phyloP scores from a whole-genome alignment of 2,888 invertebrate genomes.

The Cataglyphis albicans region DNA sequence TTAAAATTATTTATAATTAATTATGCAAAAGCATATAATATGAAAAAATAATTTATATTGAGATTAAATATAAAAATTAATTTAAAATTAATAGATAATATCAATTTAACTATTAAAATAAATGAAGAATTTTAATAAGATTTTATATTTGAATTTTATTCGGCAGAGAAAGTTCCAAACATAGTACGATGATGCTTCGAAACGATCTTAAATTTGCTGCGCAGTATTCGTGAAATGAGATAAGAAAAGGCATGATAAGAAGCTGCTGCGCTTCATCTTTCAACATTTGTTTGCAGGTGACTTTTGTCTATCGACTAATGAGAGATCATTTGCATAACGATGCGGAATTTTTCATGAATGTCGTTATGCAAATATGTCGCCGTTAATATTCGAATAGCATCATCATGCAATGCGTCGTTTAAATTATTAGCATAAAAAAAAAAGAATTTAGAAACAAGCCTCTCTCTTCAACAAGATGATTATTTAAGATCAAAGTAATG shows the following conservation, averaged over 20 bases:
- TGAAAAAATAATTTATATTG: not conserved
- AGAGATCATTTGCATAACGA: slow-evolving; percentile 25
- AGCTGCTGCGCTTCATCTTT: not conserved
- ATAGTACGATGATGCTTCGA: not conserved
- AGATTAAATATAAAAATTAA: not conserved
- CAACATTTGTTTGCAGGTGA: slow-evolving; percentile 34
- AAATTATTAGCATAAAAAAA: slow-evolving; percentile 38
- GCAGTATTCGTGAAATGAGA: slow-evolving; percentile 8
- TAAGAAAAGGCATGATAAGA: slow-evolving; percentile 22
- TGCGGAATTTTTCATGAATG: slow-evolving; percentile 28
- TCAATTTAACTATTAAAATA: not conserved
- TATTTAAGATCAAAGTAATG: not conserved
- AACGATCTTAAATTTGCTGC: not conserved
- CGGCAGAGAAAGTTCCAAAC: not conserved
- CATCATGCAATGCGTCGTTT: not conserved
- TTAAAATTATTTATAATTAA: not conserved
- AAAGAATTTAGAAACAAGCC: not conserved
- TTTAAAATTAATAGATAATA: not conserved
- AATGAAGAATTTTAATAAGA: not conserved
- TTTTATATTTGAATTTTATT: not conserved
- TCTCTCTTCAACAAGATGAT: not conserved
- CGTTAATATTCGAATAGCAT: slow-evolving; percentile 35
- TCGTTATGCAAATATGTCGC: slow-evolving; percentile 40
- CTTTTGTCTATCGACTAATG: slow-evolving; percentile 38
- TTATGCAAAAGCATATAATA: not conserved